Base-by-base conservation (phyloP, 2,888 invertebrate species). In the Cinara cedri region DNA sequence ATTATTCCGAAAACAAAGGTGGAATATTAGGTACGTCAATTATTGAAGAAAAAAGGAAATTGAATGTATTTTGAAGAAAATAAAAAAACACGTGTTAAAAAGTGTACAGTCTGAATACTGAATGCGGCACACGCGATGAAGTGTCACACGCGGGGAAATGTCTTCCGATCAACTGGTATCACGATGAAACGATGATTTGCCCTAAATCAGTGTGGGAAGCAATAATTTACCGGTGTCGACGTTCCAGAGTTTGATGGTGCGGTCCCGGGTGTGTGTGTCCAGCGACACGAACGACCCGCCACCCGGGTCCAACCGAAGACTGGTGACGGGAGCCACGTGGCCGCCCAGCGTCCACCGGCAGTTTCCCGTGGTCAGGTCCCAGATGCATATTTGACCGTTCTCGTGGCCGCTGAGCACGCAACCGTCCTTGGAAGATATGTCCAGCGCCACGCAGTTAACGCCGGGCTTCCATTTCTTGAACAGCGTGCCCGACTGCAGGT, bases 401-500 rank as follows among this genome's bases (percentile, higher is more conserved):
- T 93, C 92, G 11, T 95, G 88, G 0, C 93, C 94, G 26, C 93
- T 93, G 74, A 95, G 90, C 44, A 95, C 95, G 85, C 93, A 93
- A 82, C 92, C 91, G 84, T 93, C 92, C 81, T 89, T 89, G 24
- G 94, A 93, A 84, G 94, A 93, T 86, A 95, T 94, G 83, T 93
- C 93, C 83, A 95, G 87, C n/a, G 94, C 91, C 8, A 92, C 92
- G 2, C 93, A 93, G 86, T 93, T 92, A 82, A 91, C 92, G 42
- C 91, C 91, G 1, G 94, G 94, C 87, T 95, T 95, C 93, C 95
- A 94, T 86, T 95, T 95, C 87, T 95, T 95, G 87, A 95, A 95
- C 83, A 95, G 86, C 0, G 95, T 95, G 75, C 95, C 95, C 82
- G 94, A 95, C 86, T 93, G 93, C 66, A 96, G 88, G 87, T 96